Conservation (phyloP, 2,113 vertebrate species). For the Monopterus albus region DNA sequence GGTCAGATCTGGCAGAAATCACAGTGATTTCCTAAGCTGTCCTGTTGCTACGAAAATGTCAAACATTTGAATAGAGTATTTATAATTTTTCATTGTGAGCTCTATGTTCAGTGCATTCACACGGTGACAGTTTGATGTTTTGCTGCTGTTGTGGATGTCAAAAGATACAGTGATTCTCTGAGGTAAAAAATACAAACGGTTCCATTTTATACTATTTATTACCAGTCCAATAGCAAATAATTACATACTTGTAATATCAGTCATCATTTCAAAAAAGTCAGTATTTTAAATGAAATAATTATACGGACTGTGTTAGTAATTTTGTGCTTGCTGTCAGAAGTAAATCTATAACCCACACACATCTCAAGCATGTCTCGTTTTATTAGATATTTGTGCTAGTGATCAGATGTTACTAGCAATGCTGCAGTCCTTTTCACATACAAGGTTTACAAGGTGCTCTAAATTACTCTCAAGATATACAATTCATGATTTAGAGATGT, state of each 20-base stretch:
- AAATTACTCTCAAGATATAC: constrained; percentile 1
- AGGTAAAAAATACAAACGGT: neutral
- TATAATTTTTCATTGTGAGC: constrained; percentile 2
- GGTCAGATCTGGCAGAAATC: constrained; percentile 48
- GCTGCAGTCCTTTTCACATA: constrained; percentile 12
- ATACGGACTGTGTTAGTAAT: constrained; percentile 8
- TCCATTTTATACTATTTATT: constrained; percentile 16
- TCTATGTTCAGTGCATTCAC: constrained; percentile 17
- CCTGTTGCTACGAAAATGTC: no score
- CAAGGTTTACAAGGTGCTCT: no score
- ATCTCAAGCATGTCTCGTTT: constrained; percentile 15
- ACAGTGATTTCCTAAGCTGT: constrained; percentile 34
- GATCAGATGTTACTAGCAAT: no score
- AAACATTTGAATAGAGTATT: constrained; percentile 21
- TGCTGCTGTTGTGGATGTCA: neutral
- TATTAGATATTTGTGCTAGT: constrained; percentile 19
- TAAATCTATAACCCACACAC: constrained; percentile 14
- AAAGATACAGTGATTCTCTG: neutral
- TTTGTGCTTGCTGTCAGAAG: constrained; percentile 25
- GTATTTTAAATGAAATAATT: constrained; percentile 25
- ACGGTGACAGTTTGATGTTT: constrained; percentile 29
- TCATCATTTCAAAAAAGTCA: constrained; percentile 18
- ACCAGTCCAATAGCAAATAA: constrained; percentile 10
- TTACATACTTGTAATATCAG: constrained; percentile 16
- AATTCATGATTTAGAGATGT: neutral